A percentile compares a stretch with the other conserved stretches of the same genome.
Evolutionary conservation across 1,140 invertebrate genomes (phyloP).

Genomic region (Carposina sasakii): DNA sequence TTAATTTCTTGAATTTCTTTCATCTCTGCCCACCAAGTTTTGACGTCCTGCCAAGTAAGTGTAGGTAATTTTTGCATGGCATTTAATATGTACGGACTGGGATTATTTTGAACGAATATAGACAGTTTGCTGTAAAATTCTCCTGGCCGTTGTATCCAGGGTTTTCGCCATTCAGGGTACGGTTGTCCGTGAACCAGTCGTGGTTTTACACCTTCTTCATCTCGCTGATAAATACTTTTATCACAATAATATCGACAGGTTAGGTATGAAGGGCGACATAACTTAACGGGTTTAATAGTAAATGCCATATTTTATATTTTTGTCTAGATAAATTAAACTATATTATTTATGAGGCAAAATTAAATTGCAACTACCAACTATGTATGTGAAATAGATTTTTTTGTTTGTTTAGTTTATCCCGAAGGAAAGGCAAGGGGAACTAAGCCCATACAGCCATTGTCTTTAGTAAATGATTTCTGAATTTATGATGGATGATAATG

Average conservation of each 20-base stretch:
- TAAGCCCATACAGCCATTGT: no score
- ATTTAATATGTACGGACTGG: constrained; percentile 45
- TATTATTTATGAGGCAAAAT: no score
- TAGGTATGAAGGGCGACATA: constrained; percentile 24
- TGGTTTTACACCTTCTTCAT: constrained; percentile 50
- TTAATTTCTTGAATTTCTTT: constrained; percentile 55
- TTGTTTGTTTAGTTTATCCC: no score
- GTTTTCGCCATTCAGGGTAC: constrained; percentile 58
- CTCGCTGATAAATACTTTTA: constrained; percentile 51
- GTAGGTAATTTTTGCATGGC: constrained; percentile 44
- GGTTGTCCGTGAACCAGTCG: constrained; percentile 43
- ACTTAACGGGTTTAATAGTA: no score
- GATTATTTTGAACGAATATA: constrained; percentile 53
- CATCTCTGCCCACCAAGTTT: constrained; percentile 51
- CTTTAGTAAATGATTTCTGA: no score
- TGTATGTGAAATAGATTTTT: no score
- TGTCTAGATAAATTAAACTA: no score
- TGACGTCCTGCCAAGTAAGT: constrained; percentile 36
- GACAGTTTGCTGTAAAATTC: constrained; percentile 55
- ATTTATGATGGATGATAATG: no score
- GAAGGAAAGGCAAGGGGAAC: no score
- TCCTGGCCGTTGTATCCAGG: constrained; percentile 51
- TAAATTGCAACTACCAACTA: no score
- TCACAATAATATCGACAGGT: constrained; percentile 42
- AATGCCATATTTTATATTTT: no score